Conservation (phyloP, 2,113 vertebrate genomes). For the Pangasianodon gigas region DNA sequence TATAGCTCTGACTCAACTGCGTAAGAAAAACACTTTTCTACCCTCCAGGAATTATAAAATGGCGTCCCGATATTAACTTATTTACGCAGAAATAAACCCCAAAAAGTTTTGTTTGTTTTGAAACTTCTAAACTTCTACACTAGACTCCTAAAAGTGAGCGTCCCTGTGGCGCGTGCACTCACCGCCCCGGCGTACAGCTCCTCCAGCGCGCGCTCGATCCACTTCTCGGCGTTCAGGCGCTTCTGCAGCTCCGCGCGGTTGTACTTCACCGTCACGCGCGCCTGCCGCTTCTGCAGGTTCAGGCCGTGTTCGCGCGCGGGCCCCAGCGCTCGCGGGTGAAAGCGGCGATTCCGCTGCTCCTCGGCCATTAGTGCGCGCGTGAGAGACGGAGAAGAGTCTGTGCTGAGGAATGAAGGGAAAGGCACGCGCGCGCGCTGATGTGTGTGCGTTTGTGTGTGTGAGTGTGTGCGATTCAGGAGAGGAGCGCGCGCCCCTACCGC, state of each 20-base stretch:
- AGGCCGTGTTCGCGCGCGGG: slow-evolving; percentile 52
- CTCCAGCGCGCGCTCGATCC: slow-evolving; percentile 85
- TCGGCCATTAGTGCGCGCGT: slow-evolving; percentile 74
- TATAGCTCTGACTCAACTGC: background rate
- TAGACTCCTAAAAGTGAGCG: background rate
- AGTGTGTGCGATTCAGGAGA: background rate
- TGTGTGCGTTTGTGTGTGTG: background rate
- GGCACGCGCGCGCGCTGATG: background rate
- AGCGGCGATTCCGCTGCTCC: slow-evolving; percentile 61
- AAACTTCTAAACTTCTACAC: background rate
- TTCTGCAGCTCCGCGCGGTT: slow-evolving; percentile 86
- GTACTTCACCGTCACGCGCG: slow-evolving; percentile 87
- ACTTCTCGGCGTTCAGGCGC: slow-evolving; percentile 86
- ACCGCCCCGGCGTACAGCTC: slow-evolving; percentile 81
- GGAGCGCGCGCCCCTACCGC: background rate
- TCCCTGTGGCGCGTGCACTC: slow-evolving; percentile 48
- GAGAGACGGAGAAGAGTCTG: background rate
- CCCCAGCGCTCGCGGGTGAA: slow-evolving; percentile 60
- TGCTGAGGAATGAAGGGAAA: background rate
- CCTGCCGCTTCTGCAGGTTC: slow-evolving; percentile 78
- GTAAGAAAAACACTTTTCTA: background rate
- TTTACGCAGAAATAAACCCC: background rate
- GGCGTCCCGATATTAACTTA: background rate
- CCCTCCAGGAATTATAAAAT: background rate
- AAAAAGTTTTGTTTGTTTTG: no score